These are phyloP conservation scores for Intellagama lesueurii DNA, from an alignment of 2,797 vertebrate genomes.

Conservation along the genomic window DNA sequence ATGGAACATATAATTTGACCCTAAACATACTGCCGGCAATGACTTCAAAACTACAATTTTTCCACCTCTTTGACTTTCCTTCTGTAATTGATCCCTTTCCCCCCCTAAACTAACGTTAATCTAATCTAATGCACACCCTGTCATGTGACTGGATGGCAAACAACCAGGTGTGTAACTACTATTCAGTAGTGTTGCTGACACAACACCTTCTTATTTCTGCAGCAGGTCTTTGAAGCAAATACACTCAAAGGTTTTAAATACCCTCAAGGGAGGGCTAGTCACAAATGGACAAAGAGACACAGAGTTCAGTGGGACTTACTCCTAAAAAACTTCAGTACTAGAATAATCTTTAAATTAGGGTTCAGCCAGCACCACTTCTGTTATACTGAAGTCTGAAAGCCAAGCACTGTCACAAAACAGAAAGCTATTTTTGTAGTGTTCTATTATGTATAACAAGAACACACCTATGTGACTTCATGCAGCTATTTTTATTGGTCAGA, in stretches of 20 bases:
- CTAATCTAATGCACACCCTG: neutral
- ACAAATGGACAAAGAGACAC: neutral
- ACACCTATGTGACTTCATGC: slow-evolving; percentile 21
- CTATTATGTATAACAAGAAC: slow-evolving; percentile 2
- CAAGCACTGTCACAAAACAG: neutral
- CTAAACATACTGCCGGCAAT: neutral
- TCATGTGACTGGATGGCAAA: neutral
- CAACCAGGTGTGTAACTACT: neutral
- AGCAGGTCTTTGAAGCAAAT: neutral
- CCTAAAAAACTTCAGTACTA: neutral
- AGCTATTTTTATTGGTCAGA: neutral
- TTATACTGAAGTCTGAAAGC: neutral
- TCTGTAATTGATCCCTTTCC: too few relatives aligned
- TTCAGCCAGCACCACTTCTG: neutral
- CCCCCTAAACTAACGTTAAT: neutral
- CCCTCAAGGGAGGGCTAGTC: neutral
- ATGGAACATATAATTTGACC: neutral
- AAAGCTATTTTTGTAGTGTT: neutral
- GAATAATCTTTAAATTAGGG: neutral
- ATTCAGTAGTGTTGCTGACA: neutral
- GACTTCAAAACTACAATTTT: neutral
- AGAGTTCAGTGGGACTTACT: neutral
- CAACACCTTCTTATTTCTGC: neutral
- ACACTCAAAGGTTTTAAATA: neutral
- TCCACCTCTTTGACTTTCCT: neutral